Conservation (phyloP, 1,140 invertebrate species). For the Listronotus bonariensis region DNA sequence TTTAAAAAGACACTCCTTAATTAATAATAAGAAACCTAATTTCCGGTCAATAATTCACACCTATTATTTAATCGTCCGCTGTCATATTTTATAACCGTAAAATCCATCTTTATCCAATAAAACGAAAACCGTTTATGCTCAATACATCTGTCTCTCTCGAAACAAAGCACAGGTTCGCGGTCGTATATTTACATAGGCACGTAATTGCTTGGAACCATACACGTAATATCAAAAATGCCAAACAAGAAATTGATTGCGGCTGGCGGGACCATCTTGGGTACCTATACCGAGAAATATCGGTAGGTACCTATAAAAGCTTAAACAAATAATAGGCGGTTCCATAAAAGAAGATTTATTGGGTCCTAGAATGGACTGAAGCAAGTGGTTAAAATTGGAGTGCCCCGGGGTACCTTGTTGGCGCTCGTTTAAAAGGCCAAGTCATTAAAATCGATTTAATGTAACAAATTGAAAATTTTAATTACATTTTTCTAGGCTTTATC, state of each 20-base stretch:
- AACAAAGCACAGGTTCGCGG: background rate
- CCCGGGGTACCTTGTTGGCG: background rate
- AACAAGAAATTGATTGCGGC: slow-evolving; percentile 30
- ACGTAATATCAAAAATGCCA: slow-evolving; percentile 22
- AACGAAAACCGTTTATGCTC: background rate
- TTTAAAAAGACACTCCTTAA: too few species aligned
- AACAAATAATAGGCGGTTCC: slow-evolving; percentile 37
- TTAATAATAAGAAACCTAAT: background rate
- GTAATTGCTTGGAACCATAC: background rate
- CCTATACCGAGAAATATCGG: slow-evolving; percentile 21
- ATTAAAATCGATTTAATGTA: too few species aligned
- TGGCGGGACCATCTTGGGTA: slow-evolving; percentile 21
- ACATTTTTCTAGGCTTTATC: too few species aligned
- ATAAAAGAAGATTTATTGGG: slow-evolving; percentile 33
- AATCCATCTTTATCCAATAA: background rate
- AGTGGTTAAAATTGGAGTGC: slow-evolving; percentile 4
- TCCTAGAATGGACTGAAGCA: slow-evolving; percentile 7
- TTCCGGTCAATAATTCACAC: slow-evolving; percentile 1
- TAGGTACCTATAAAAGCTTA: slow-evolving; percentile 30
- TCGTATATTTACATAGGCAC: slow-evolving; percentile 3
- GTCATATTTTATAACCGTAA: slow-evolving; percentile 4
- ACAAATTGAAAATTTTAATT: too few species aligned
- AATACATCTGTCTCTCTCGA: background rate
- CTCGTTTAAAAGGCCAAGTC: slow-evolving; percentile 3
- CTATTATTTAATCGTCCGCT: background rate